phyloP scores from a whole-genome alignment of 2,888 invertebrate species.

The Agapostemon virescens region DNA sequence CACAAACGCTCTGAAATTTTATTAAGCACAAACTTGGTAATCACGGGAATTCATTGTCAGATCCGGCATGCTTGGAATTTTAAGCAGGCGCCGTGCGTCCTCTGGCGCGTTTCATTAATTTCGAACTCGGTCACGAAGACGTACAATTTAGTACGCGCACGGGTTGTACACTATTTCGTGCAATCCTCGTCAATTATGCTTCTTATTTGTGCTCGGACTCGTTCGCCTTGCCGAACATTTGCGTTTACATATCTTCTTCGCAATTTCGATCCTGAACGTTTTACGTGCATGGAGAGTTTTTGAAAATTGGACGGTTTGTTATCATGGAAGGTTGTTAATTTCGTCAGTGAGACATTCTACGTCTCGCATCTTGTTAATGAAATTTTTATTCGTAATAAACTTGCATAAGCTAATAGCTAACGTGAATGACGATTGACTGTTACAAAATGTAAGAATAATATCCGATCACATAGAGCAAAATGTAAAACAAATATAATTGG shows the following conservation, averaged over 20 bases:
- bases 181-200: conserved; percentile 51
- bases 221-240: conserved; percentile 56
- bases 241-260: conserved; percentile 39
- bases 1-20: conserved; percentile 1
- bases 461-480: too few relatives aligned
- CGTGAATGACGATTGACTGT: too few relatives aligned
- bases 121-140: conserved; percentile 46
- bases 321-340: too few relatives aligned
- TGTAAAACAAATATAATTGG: too few relatives aligned
- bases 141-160: conserved; percentile 46
- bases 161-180: conserved; percentile 24
- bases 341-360: too few relatives aligned
- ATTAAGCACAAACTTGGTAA: conserved; percentile 22
- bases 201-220: conserved; percentile 54
- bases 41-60: conserved; percentile 31
- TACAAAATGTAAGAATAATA: too few relatives aligned
- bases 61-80: conserved; percentile 40
- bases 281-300: too few relatives aligned
- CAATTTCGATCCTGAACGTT: too few relatives aligned
- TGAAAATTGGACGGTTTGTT: too few relatives aligned
- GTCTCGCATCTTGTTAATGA: too few relatives aligned
- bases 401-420: too few relatives aligned
- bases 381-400: too few relatives aligned
- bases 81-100: conserved; percentile 33
- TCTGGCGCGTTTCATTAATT: conserved; percentile 54